Base-by-base conservation (phyloP, 2,888 invertebrate genomes). In the Ditula angustiorana region DNA sequence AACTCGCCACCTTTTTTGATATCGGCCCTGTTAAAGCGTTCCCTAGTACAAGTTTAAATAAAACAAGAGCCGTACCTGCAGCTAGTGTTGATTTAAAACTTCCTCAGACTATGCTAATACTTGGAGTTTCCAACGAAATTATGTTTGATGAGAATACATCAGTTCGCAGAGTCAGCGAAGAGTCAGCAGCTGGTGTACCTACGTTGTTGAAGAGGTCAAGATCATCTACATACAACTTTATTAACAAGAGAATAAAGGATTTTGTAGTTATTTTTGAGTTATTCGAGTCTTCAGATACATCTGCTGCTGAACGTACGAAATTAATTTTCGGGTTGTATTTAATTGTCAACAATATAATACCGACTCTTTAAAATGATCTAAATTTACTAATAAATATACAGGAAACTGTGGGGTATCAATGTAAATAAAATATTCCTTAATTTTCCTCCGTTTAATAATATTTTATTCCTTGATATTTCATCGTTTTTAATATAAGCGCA, bases 1-100 rank as follows among this genome's bases (percentile, higher is more conserved):
- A 37, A 41, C 37, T 56, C 55, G 61, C 47, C 61, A 47, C 61
- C 30, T 35, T 61, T 55, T 53, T 37, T 61, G 55, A 49, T 53
- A 55, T 49, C 47, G 47, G 26, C 19, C 13, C 33, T 44, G 53
- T 30, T 23, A 11, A 47, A 28, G 21, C 28, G 16, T 30, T 28
- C 30, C 24, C 1, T 23, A 35, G 35, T 19, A 16, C 24, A 61
- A 53, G 28, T 59, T 37, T 11, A 16, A 33, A 53, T 23, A 53
- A 33, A 4, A 50, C 50, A 26, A 23, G 30, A 10, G 35, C 11
- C 11, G 4, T 47, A 58, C 58, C 35, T 49, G 33, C 33, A 57
- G 13, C 28, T 58, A 47, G 24, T 47, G 24, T 58, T 35, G 35
- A 35, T 53, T 53, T 24, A 23, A 33, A 58, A 30, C 30, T 33